Conservation (phyloP, 2,888 invertebrate species). For the Pilophorus perplexus region DNA sequence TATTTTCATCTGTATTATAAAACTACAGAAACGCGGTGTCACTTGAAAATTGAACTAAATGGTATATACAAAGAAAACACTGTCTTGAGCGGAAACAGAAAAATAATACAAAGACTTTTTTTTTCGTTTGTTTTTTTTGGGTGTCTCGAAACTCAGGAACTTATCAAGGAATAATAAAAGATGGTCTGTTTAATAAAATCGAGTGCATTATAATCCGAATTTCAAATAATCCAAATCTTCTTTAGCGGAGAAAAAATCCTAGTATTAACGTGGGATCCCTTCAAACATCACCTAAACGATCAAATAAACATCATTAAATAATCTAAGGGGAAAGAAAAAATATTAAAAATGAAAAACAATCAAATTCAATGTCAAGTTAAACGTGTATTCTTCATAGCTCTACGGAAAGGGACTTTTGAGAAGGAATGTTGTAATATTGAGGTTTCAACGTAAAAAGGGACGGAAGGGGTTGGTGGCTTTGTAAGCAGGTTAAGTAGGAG, state of each 20-base stretch:
- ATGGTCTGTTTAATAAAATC: background rate
- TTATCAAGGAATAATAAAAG: background rate
- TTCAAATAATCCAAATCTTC: slow-evolving; percentile 28
- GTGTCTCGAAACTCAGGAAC: no score
- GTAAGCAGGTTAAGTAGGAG: background rate
- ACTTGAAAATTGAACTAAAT: no score
- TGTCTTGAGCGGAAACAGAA: no score
- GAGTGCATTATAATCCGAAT: background rate
- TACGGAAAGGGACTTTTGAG: background rate
- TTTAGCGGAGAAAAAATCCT: slow-evolving; percentile 26
- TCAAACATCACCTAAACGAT: slow-evolving; percentile 30
- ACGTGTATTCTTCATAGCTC: background rate
- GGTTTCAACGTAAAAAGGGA: background rate
- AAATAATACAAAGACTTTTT: no score
- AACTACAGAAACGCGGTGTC: no score
- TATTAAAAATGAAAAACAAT: background rate
- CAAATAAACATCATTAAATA: slow-evolving; percentile 15
- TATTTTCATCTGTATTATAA: no score
- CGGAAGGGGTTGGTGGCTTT: no score
- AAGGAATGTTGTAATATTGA: slow-evolving; percentile 1
- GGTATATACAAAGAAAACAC: no score
- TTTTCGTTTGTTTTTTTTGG: slow-evolving; percentile 4
- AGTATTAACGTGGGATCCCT: slow-evolving; percentile 4
- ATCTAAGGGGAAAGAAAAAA: background rate
- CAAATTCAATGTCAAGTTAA: background rate